A percentile compares a stretch with the other conserved stretches of the same genome.
Evolutionary conservation across 2,888 invertebrate species (phyloP).

Genomic region (Dynastes hyllus): DNA sequence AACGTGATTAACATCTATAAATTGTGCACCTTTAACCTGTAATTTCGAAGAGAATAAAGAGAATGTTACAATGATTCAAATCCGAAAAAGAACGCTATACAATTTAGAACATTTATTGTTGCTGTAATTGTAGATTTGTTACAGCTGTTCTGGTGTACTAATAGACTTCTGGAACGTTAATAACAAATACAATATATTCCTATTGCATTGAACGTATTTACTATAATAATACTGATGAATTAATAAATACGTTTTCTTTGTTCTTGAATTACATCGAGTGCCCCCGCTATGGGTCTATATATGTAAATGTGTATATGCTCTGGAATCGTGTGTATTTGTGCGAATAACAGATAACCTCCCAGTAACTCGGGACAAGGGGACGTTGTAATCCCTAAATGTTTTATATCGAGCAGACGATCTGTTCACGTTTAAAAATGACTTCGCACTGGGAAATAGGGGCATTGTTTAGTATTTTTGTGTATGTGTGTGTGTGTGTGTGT

Average conservation of each 20-base stretch:
- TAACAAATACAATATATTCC: no score
- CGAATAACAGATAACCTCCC: constrained; percentile 30
- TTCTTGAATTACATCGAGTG: neutral
- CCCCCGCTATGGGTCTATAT: neutral
- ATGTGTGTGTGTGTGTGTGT: neutral
- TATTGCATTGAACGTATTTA: neutral
- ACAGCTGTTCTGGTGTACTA: neutral
- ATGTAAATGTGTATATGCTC: no score
- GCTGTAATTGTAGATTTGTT: neutral
- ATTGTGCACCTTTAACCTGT: neutral
- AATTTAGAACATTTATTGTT: neutral
- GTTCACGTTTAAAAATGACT: constrained; percentile 18
- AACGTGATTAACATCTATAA: constrained; percentile 9
- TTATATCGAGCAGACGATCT: constrained; percentile 14
- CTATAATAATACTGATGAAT: neutral
- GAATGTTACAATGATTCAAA: neutral
- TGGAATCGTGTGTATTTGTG: constrained; percentile 11
- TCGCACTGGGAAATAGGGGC: neutral
- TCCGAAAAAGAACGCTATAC: neutral
- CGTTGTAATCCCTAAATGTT: constrained; percentile 24
- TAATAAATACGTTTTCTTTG: neutral
- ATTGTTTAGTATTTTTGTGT: neutral
- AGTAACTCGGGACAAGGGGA: neutral
- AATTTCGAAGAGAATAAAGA: neutral
- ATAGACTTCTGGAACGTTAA: neutral